Conservation (phyloP, 2,888 invertebrate genomes). For the Patella caerulea region DNA sequence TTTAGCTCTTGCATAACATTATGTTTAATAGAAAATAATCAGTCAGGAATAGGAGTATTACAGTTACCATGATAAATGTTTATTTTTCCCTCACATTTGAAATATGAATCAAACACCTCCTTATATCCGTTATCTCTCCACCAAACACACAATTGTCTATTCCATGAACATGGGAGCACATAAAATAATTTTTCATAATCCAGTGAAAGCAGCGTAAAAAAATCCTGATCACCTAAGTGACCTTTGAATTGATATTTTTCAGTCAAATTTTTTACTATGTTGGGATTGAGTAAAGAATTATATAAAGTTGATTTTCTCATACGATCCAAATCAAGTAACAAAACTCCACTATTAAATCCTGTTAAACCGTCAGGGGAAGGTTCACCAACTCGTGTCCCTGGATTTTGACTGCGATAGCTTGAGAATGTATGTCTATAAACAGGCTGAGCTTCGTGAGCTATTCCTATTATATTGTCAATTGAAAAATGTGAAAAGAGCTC, state of each 20-base stretch:
- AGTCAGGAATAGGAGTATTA: slow-evolving; percentile 64
- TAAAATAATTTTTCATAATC: slow-evolving; percentile 82
- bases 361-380: slow-evolving; percentile 75
- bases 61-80: slow-evolving; percentile 71
- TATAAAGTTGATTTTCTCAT: slow-evolving; percentile 79
- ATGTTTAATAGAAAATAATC: background rate
- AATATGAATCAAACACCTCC: slow-evolving; percentile 81
- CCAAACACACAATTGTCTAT: slow-evolving; percentile 86
- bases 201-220: slow-evolving; percentile 81
- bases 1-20: no score
- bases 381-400: slow-evolving; percentile 77
- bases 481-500: slow-evolving; percentile 80
- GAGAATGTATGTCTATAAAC: slow-evolving; percentile 84
- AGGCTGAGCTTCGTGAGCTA: slow-evolving; percentile 80
- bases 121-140: slow-evolving; percentile 84
- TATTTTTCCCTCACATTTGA: slow-evolving; percentile 75
- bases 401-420: slow-evolving; percentile 78
- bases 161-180: slow-evolving; percentile 84
- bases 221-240: slow-evolving; percentile 87
- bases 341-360: slow-evolving; percentile 87
- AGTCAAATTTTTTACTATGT: slow-evolving; percentile 60
- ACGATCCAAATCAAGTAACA: slow-evolving; percentile 80
- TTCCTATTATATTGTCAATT: slow-evolving; percentile 78
- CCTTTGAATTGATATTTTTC: slow-evolving; percentile 71
- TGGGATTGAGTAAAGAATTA: slow-evolving; percentile 72